Conservation (phyloP, 2,888 invertebrate species). For the Aleiodes alternator region DNA sequence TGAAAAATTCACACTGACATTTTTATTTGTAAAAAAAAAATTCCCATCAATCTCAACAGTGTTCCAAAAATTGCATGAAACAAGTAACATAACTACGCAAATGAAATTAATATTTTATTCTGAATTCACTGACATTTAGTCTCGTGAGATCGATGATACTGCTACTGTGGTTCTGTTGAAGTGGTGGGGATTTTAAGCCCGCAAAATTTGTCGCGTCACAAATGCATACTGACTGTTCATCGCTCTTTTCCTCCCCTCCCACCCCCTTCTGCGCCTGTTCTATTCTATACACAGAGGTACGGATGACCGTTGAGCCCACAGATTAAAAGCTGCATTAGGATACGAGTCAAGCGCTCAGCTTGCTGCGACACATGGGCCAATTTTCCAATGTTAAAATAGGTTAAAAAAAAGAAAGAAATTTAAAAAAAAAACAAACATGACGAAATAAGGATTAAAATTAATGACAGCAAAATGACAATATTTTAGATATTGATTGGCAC, state of each 20-base stretch:
- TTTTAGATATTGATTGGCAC: conserved; percentile 20
- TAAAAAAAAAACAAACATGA: neutral
- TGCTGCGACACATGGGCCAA: conserved; percentile 35
- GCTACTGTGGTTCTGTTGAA: conserved; percentile 53
- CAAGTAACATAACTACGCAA: neutral
- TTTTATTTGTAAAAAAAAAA: neutral
- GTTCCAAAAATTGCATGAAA: neutral
- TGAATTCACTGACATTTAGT: conserved; percentile 24
- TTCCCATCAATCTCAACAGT: neutral
- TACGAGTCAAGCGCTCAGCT: conserved; percentile 25
- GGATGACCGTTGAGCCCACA: conserved; percentile 46
- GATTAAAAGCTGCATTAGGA: conserved; percentile 58
- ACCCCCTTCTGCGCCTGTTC: conserved; percentile 33
- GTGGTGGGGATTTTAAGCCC: conserved; percentile 52
- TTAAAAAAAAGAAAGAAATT: neutral
- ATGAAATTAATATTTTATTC: conserved; percentile 19
- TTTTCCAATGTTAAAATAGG: conserved; percentile 10
- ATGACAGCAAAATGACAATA: conserved; percentile 7
- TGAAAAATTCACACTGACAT: too few species aligned
- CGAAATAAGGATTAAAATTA: conserved; percentile 15
- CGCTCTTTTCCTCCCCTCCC: conserved; percentile 36
- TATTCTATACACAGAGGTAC: conserved; percentile 40
- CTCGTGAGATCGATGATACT: conserved; percentile 52
- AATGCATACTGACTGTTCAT: conserved; percentile 46
- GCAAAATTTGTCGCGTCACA: conserved; percentile 58